Conservation (phyloP, 2,797 vertebrate genomes). For the Typhlichthys eigenmanni region DNA sequence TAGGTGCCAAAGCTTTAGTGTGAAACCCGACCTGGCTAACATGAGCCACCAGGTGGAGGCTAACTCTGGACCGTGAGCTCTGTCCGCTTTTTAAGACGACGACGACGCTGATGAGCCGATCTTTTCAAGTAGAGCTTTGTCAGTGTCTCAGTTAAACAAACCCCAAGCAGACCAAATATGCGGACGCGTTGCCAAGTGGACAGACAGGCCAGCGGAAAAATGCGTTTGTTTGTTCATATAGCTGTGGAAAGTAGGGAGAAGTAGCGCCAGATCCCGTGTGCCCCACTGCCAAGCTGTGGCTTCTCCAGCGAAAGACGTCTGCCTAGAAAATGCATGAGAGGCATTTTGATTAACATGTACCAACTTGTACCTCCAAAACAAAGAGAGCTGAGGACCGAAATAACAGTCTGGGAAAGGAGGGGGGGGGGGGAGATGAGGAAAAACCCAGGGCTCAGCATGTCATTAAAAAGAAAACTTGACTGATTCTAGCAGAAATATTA, state of each 20-base stretch:
- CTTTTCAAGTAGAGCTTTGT: slow-evolving; percentile 68
- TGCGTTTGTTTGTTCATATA: slow-evolving; percentile 68
- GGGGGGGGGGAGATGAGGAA: slow-evolving; percentile 22
- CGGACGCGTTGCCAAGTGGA: slow-evolving; percentile 47
- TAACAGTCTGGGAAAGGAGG: slow-evolving; percentile 35
- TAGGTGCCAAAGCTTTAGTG: slow-evolving; percentile 32
- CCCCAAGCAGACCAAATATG: slow-evolving; percentile 55
- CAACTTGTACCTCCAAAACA: slow-evolving; percentile 64
- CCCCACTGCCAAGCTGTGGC: slow-evolving; percentile 60
- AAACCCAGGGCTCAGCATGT: neutral
- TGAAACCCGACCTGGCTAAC: slow-evolving; percentile 61
- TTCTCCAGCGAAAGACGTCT: slow-evolving; percentile 53
- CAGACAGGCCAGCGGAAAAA: slow-evolving; percentile 59
- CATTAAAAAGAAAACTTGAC: neutral
- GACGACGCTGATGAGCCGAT: slow-evolving; percentile 60
- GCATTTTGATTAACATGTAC: slow-evolving; percentile 69
- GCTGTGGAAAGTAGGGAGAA: slow-evolving; percentile 67
- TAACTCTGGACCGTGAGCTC: slow-evolving; percentile 65
- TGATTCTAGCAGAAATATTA: neutral
- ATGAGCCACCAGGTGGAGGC: slow-evolving; percentile 64
- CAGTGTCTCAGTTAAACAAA: slow-evolving; percentile 65
- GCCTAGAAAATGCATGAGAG: slow-evolving; percentile 61
- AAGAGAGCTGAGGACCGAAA: slow-evolving; percentile 55
- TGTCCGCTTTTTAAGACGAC: slow-evolving; percentile 42
- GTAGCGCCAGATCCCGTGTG: slow-evolving; percentile 49